These are phyloP conservation scores for Himalopsyche japonica DNA, from an alignment of 2,888 invertebrate species.

Conservation along the genomic window DNA sequence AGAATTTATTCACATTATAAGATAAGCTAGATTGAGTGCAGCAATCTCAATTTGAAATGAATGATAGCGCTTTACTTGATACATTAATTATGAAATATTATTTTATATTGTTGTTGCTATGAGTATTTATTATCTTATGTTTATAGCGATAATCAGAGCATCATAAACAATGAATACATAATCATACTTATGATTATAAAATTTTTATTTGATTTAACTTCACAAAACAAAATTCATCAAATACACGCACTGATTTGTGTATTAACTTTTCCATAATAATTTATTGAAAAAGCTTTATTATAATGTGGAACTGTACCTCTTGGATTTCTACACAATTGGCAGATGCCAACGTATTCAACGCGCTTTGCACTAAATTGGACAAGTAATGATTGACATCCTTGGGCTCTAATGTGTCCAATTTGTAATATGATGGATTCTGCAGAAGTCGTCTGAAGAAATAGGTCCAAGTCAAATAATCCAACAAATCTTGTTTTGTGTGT, in stretches of 20 bases:
- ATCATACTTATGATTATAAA: neutral
- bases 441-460: slow-evolving; percentile 93
- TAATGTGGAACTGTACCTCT: slow-evolving; percentile 58
- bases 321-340: slow-evolving; percentile 81
- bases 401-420: slow-evolving; percentile 72
- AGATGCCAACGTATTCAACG: slow-evolving; percentile 70
- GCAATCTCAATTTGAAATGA: too few relatives aligned
- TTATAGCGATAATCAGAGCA: too few relatives aligned
- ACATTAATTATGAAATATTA: too few relatives aligned
- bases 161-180: too few relatives aligned
- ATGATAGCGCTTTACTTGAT: too few relatives aligned
- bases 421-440: slow-evolving; percentile 91
- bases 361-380: slow-evolving; percentile 78
- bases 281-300: too few relatives aligned
- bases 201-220: neutral
- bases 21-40: too few relatives aligned
- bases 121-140: too few relatives aligned
- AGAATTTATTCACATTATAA: too few relatives aligned
- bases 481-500: slow-evolving; percentile 85
- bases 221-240: neutral
- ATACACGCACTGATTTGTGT: neutral
- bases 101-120: too few relatives aligned
- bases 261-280: too few relatives aligned
- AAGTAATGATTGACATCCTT: slow-evolving; percentile 74
- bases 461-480: slow-evolving; percentile 98